Percentiles rank a stretch among this genome's conserved stretches.
These are phyloP conservation scores for Drosophila pectinifera DNA, from an alignment of 1,140 invertebrate genomes.

Conservation along the genomic window DNA sequence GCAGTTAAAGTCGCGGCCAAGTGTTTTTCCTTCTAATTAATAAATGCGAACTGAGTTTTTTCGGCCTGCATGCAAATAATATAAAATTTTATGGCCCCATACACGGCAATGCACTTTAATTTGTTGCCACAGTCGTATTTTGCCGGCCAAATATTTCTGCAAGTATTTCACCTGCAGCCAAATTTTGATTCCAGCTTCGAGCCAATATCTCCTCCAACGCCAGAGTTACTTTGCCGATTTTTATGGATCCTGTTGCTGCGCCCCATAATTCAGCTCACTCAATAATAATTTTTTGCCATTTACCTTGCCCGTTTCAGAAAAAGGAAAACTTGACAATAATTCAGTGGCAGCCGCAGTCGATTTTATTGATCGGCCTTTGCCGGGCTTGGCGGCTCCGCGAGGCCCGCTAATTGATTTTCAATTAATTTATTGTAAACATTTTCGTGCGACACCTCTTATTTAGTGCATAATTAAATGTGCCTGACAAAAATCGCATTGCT, in stretches of 20 bases:
- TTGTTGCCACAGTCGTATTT: slow-evolving; percentile 62
- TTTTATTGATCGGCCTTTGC: slow-evolving; percentile 36
- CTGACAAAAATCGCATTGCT: slow-evolving; percentile 47
- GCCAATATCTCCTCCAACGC: slow-evolving; percentile 1
- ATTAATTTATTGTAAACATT: slow-evolving; percentile 79
- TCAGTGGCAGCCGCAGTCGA: slow-evolving; percentile 40
- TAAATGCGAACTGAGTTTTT: slow-evolving; percentile 55
- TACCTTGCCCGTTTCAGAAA: slow-evolving; percentile 49
- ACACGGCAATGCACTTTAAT: slow-evolving; percentile 77
- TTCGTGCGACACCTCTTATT: slow-evolving; percentile 72
- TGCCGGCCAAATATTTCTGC: slow-evolving; percentile 48
- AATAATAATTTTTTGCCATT: slow-evolving; percentile 56
- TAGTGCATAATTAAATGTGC: slow-evolving; percentile 67
- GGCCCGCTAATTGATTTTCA: slow-evolving; percentile 75
- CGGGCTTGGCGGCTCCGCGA: slow-evolving; percentile 7
- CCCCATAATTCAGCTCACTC: slow-evolving; percentile 49
- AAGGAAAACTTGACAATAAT: slow-evolving; percentile 45
- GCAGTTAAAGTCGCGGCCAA: slow-evolving; percentile 24
- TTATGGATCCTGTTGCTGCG: slow-evolving; percentile 46
- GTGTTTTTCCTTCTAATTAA: slow-evolving; percentile 72
- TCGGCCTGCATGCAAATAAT: slow-evolving; percentile 60
- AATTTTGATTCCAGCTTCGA: not conserved
- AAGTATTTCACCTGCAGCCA: slow-evolving; percentile 66
- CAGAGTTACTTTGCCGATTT: slow-evolving; percentile 19
- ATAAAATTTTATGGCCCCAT: slow-evolving; percentile 66